Percentiles rank a stretch among this genome's conserved stretches.
Evolutionary conservation across 2,113 vertebrate species (phyloP).

Genomic region (Cromileptes altivelis): DNA sequence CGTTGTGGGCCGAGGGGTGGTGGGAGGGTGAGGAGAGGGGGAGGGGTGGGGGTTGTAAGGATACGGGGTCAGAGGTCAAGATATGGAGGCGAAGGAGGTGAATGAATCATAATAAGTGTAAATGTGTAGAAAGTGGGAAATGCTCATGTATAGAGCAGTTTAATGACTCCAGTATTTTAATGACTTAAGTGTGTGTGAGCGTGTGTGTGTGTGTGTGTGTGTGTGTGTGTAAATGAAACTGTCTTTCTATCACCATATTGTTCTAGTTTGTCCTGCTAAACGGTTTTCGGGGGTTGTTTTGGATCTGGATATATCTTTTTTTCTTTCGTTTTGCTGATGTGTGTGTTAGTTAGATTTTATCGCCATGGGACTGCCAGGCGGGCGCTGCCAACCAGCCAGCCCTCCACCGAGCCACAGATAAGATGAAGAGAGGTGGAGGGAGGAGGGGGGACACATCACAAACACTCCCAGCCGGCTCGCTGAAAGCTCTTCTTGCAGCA

Average conservation of each 20-base stretch:
- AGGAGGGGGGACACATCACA: background rate
- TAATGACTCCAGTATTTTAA: conserved; percentile 69
- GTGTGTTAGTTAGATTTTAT: conserved; percentile 51
- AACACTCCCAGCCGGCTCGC: conserved; percentile 17
- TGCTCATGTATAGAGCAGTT: conserved; percentile 57
- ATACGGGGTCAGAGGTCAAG: conserved; percentile 35
- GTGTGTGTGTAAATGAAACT: background rate
- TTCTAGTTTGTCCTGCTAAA: conserved; percentile 50
- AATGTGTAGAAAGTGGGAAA: conserved; percentile 69
- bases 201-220: background rate
- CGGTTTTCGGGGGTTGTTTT: conserved; percentile 22
- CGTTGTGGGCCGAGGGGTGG: background rate
- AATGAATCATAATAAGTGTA: conserved; percentile 48
- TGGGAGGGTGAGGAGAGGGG: background rate
- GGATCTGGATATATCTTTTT: conserved; percentile 2
- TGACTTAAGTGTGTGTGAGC: conserved; percentile 25
- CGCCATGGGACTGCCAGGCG: conserved; percentile 75
- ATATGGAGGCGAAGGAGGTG: background rate
- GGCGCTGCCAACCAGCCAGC: conserved; percentile 56
- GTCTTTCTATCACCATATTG: conserved; percentile 33
- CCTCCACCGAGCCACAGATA: conserved; percentile 42
- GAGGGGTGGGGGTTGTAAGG: background rate
- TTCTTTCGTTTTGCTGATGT: conserved; percentile 8
- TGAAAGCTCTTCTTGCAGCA: background rate
- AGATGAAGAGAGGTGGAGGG: background rate